These are phyloP conservation scores for Yponomeuta plumbellus DNA, from an alignment of 2,888 invertebrate genomes.

Conservation along the genomic window DNA sequence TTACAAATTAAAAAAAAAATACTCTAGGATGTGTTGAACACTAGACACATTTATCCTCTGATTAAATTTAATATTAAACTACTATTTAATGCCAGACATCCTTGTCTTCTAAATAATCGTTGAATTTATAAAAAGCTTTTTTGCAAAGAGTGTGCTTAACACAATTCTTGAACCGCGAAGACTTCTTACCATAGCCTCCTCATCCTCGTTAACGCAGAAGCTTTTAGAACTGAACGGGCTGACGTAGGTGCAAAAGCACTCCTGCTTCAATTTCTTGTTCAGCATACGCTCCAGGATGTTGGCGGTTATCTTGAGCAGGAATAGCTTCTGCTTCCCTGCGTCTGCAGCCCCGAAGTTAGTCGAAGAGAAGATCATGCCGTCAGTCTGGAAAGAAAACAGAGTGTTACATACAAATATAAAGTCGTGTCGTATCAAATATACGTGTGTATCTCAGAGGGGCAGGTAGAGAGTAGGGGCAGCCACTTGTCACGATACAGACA, in stretches of 20 bases:
- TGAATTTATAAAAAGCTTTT: too few species aligned
- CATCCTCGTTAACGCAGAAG: conserved; percentile 48
- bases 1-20: too few species aligned
- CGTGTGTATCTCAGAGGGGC: background rate
- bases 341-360: conserved; percentile 75
- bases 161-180: too few species aligned
- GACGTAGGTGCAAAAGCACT: conserved; percentile 58
- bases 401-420: background rate
- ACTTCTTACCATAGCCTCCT: conserved; percentile 53
- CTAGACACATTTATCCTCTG: too few species aligned
- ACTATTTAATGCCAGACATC: too few species aligned
- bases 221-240: conserved; percentile 51
- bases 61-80: too few species aligned
- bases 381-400: conserved; percentile 55
- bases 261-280: conserved; percentile 49
- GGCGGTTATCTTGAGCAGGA: conserved; percentile 69
- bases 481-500: too few species aligned
- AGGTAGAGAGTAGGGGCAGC: too few species aligned
- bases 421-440: too few species aligned
- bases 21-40: too few species aligned
- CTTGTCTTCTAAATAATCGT: too few species aligned
- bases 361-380: conserved; percentile 80
- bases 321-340: conserved; percentile 78
- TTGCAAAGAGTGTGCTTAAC: too few species aligned
- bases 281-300: conserved; percentile 57